Base-by-base conservation (phyloP, 2,888 invertebrate genomes). In the Allophyes oxyacanthae region DNA sequence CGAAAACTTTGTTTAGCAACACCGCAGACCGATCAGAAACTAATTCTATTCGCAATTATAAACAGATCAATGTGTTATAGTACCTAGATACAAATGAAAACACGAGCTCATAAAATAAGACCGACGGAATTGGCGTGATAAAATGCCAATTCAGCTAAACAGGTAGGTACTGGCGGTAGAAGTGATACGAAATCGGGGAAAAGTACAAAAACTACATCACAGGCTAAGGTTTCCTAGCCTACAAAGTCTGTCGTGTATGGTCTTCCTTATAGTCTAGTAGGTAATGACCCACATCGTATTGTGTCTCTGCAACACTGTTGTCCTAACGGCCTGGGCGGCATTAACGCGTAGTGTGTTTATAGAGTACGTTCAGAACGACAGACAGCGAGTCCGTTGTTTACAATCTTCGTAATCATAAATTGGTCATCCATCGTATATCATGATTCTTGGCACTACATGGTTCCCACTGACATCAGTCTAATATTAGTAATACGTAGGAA, bases 261-360 rank as follows among this genome's bases (percentile, higher is more conserved):
- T 46, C 40, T 49, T 33, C 30, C 33, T 26, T 28, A 36, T 7
- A 32, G 8, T 8, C 25, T 34, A n/a, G 6, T 34, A 34, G 13
- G 9, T 60, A 40, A 33, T 42, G 32, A 45, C 43, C 26, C 5
- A 52, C 33, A 48, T 51, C 30, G 32, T 48, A 28, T 1, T 43
- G 30, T 20, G 13, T 46, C 6, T 67, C 13, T 38, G 62, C 50
- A 61, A 66, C 58, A 57, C 6, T 45, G 41, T 63, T 36, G 20
- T 36, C 33, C 51, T 66, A 48, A 65, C 36, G 7, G 33, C 50
- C 36, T 48, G 37, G 28, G 36, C 33, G 32, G 52, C 14, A 50
- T 40, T 63, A 52, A 13, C 34, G 30, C 41, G n/a, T 43, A 50
- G 33, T 51, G 33, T 51, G 46, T 51, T 48, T 38, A 49, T 34